These are phyloP conservation scores for Melanaphis sacchari DNA, from an alignment of 1,140 invertebrate genomes.

Conservation along the genomic window DNA sequence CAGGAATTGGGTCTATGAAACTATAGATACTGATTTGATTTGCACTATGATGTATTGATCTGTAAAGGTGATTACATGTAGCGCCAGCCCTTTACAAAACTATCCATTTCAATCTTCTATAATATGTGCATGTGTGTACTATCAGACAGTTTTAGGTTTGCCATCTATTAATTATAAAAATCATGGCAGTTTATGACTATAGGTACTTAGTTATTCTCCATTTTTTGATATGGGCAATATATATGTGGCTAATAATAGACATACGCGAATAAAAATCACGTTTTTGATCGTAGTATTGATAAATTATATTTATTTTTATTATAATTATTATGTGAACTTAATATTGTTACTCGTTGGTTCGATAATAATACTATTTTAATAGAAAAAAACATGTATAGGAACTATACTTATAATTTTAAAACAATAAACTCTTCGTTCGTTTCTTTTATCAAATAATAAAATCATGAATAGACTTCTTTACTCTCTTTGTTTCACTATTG, in stretches of 20 bases:
- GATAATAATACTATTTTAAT: neutral
- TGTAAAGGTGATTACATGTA: neutral
- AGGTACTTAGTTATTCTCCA: neutral
- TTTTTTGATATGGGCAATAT: neutral
- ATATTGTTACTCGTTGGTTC: neutral
- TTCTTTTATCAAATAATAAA: neutral
- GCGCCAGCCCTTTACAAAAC: neutral
- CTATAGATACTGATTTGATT: neutral
- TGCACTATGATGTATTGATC: neutral
- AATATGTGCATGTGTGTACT: neutral
- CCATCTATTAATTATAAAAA: neutral
- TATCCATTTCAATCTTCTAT: no score
- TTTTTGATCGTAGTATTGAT: neutral
- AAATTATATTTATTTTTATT: neutral
- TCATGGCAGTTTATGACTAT: neutral
- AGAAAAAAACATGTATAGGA: neutral
- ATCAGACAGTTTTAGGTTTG: neutral
- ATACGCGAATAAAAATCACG: neutral
- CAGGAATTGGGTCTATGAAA: neutral
- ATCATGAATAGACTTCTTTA: neutral
- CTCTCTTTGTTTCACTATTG: neutral
- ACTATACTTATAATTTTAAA: neutral
- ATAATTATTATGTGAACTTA: neutral
- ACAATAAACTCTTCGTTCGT: neutral
- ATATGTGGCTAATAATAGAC: no score